Base-by-base conservation (phyloP, 2,888 invertebrate genomes). In the Agapetus fuscipes region DNA sequence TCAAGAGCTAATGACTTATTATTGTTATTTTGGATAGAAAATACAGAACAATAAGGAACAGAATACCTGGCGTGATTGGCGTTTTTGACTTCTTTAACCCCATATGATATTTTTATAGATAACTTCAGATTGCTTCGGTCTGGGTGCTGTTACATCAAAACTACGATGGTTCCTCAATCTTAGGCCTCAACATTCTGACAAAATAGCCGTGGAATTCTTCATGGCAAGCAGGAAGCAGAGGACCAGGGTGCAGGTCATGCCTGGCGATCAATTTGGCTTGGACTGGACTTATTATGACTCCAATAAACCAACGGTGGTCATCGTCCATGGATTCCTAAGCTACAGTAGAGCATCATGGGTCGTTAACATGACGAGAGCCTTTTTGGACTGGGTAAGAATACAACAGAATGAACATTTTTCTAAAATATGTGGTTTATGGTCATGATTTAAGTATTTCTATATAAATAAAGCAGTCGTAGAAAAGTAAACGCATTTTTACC, bases 251-350 rank as follows among this genome's bases (percentile, higher is more conserved):
- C 61, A 66, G 56, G 69, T 74, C 2, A n/a, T 52, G 1, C 33
- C 43, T 3, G 60, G 55, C 1, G 46, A 58, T 0, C 72, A 73
- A 43, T 74, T 74, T 43, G 71, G 72, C 1, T 52, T 78, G 9
- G 69, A 74, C 40, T 73, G 71, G 64, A 70, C 72, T 0, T 72
- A 76, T 49, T 79, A 72, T 51, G 56, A 70, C n/a, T 60, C 71
- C 1, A 54, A 53, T 2, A 60, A 72, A 30, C 60, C 56, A 46
- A 78, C 79, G 0, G 59, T 76, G 10, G 56, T 79, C 51, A 75
- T 79, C 15, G 66, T 77, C 1, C 80, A 79, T 47, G 80, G 80
- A 1, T 79, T 78, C 50, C 66, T 76, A 57, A 73, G 76, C 36
- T 66, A 70, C 49, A 72, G 76, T 39, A 65, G 71, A 41, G 66